phyloP scores from a whole-genome alignment of 2,888 invertebrate species.

The Malachius bipustulatus region DNA sequence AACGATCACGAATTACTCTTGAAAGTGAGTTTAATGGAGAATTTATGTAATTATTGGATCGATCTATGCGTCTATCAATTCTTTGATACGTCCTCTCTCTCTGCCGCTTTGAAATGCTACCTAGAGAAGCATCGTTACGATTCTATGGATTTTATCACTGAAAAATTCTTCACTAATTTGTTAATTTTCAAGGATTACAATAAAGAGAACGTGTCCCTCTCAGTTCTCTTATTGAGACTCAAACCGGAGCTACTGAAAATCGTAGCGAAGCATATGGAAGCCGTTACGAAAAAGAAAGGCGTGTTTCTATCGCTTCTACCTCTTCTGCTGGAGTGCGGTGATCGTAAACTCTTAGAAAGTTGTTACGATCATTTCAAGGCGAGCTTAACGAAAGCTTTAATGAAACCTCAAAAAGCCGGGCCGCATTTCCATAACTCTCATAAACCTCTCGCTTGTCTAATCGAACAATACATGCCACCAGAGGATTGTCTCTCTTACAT shows the following conservation, averaged over 20 bases:
- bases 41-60: not conserved
- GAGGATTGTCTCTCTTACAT: conserved; percentile 43
- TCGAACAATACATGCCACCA: conserved; percentile 46
- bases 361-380: conserved; percentile 43
- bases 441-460: conserved; percentile 45
- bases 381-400: conserved; percentile 50
- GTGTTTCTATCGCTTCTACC: conserved; percentile 45
- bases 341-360: no score
- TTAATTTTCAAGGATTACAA: conserved; percentile 41
- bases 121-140: conserved; percentile 49
- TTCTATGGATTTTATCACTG: no score
- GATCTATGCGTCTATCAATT: conserved; percentile 18
- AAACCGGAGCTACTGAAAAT: conserved; percentile 39
- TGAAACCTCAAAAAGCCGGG: conserved; percentile 58
- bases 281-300: conserved; percentile 46
- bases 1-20: no score
- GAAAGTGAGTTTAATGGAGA: no score
- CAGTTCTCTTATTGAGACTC: conserved; percentile 45
- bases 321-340: no score
- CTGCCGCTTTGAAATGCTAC: conserved; percentile 43
- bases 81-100: conserved; percentile 39
- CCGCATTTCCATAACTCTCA: conserved; percentile 51
- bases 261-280: conserved; percentile 40
- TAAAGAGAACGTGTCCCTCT: conserved; percentile 47
- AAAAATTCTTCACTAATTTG: conserved; percentile 43